Percentiles rank a stretch among this genome's conserved stretches.
Evolutionary conservation across 1,140 invertebrate species (phyloP).

Genomic region (Notospermus geniculatus): DNA sequence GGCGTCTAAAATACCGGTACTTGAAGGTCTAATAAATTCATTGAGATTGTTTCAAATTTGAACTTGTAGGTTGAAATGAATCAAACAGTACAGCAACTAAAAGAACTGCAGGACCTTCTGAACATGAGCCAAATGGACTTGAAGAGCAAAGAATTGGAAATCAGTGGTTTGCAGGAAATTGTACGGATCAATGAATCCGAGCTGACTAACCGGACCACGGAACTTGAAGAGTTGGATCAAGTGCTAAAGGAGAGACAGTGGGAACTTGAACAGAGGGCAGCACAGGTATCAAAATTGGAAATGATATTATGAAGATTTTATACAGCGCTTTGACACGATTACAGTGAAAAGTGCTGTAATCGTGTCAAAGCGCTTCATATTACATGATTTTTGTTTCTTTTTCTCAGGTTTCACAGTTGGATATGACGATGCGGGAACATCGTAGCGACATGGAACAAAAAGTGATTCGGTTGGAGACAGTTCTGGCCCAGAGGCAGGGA

Average conservation of each 20-base stretch:
- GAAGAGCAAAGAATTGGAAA: not conserved
- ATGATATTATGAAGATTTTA: too few species aligned
- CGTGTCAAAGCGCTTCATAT: too few species aligned
- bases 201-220: slow-evolving; percentile 27
- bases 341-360: too few species aligned
- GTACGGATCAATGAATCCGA: slow-evolving; percentile 35
- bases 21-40: too few species aligned
- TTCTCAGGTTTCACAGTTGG: slow-evolving; percentile 32
- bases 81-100: slow-evolving; percentile 3
- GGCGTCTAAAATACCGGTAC: too few species aligned
- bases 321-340: too few species aligned
- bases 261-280: slow-evolving; percentile 34
- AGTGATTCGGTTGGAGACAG: slow-evolving; percentile 32
- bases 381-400: not conserved
- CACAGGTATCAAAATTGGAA: slow-evolving; percentile 25
- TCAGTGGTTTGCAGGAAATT: not conserved
- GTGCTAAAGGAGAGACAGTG: slow-evolving; percentile 32
- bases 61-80: not conserved
- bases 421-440: slow-evolving; percentile 34
- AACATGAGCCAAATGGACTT: slow-evolving; percentile 22
- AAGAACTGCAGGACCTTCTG: slow-evolving; percentile 1
- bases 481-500: slow-evolving; percentile 31
- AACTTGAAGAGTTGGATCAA: slow-evolving; percentile 26
- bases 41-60: too few species aligned
- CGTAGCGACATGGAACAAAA: slow-evolving; percentile 36